Evolutionary conservation across 2,888 invertebrate species (phyloP).

Genomic region (Cremastobaeus sp.): DNA sequence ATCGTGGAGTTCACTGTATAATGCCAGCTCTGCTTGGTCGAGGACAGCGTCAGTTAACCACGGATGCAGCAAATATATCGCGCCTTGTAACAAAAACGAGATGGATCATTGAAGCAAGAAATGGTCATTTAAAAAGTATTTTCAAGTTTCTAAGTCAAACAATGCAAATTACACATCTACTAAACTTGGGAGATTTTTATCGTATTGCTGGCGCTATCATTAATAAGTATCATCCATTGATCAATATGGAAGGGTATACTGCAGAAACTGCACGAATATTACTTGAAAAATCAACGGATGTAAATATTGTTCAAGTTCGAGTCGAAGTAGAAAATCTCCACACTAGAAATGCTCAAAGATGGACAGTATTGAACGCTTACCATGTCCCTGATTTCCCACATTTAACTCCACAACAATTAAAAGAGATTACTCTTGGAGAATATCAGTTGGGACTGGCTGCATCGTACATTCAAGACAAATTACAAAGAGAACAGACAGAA

Average conservation of each 20-base stretch:
- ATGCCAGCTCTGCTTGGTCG: constrained; percentile 9
- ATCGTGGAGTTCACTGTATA: neutral
- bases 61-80: constrained; percentile 19
- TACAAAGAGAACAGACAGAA: constrained; percentile 33
- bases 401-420: constrained; percentile 38
- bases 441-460: constrained; percentile 53
- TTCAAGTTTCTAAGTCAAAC: constrained; percentile 15
- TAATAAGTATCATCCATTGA: constrained; percentile 30
- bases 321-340: constrained; percentile 40
- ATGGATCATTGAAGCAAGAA: constrained; percentile 33
- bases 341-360: constrained; percentile 25
- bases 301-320: constrained; percentile 36
- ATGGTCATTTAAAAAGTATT: constrained; percentile 19
- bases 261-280: constrained; percentile 15
- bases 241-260: constrained; percentile 31
- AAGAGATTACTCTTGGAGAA: constrained; percentile 33
- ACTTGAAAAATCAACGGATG: constrained; percentile 19
- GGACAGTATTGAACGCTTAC: constrained; percentile 24
- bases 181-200: constrained; percentile 46
- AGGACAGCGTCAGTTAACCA: constrained; percentile 13
- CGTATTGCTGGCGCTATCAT: constrained; percentile 42
- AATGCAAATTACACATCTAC: constrained; percentile 25
- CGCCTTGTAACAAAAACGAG: constrained; percentile 25
- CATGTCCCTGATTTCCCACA: constrained; percentile 23
- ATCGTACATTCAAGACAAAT: constrained; percentile 53